These are phyloP conservation scores for Mesoligia furuncula DNA, from an alignment of 2,888 invertebrate genomes.

Conservation along the genomic window DNA sequence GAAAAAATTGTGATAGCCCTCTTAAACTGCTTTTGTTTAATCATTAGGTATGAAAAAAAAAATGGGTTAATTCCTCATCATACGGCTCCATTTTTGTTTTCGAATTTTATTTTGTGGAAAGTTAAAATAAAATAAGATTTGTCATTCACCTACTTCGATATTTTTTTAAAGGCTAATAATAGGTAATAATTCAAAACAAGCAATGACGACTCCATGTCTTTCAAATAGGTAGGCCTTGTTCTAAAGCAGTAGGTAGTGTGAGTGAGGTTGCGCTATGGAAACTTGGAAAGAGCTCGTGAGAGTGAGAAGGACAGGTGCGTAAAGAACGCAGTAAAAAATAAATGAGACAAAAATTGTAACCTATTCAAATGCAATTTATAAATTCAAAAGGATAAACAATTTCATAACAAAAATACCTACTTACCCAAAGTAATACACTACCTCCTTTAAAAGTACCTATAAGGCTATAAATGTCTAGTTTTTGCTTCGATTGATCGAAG, in stretches of 20 bases:
- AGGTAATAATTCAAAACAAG: not conserved
- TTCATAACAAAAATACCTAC: constrained; percentile 9
- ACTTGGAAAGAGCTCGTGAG: not conserved
- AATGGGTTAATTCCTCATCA: not conserved
- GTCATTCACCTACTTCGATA: not conserved
- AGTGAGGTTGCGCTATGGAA: not conserved
- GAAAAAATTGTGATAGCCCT: too few relatives aligned
- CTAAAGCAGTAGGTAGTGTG: not conserved
- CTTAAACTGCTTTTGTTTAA: not conserved
- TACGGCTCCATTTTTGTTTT: not conserved
- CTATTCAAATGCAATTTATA: not conserved
- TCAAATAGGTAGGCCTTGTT: not conserved
- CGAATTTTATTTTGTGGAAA: not conserved
- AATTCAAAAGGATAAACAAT: not conserved
- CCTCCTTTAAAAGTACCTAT: not conserved
- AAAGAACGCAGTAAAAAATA: not conserved
- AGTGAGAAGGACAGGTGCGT: not conserved
- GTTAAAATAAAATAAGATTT: not conserved
- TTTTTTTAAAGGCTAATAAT: not conserved
- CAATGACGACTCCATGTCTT: not conserved
- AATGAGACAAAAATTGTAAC: not conserved
- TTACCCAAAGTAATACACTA: constrained; percentile 5
- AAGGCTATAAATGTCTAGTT: not conserved
- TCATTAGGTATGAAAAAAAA: not conserved
- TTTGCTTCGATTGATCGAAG: not conserved